Conservation (phyloP, 1,140 invertebrate species). For the Hylaeus volcanicus region DNA sequence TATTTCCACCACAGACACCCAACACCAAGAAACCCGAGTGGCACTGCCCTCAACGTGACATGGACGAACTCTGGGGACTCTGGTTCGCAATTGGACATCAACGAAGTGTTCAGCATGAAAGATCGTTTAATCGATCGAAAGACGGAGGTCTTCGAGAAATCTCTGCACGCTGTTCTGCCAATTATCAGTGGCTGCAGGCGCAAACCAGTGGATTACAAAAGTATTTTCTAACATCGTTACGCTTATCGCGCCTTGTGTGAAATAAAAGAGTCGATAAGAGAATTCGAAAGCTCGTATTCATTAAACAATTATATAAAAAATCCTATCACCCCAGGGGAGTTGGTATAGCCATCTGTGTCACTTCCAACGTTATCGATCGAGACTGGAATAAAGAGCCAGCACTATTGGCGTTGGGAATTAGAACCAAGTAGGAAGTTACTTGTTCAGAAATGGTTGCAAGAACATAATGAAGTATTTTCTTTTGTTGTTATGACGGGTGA, state of each 20-base stretch:
- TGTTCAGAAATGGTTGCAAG: too few species aligned
- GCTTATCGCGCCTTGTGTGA: too few species aligned
- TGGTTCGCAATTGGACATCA: slow-evolving; percentile 21
- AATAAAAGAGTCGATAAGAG: too few species aligned
- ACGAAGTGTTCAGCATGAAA: neutral
- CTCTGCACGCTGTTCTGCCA: neutral
- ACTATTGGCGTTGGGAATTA: too few species aligned
- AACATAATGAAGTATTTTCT: too few species aligned
- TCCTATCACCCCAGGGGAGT: too few species aligned
- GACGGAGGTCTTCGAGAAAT: neutral
- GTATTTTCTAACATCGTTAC: neutral
- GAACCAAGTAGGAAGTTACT: too few species aligned
- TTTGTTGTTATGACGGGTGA: too few species aligned
- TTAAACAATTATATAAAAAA: too few species aligned
- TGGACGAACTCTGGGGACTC: slow-evolving; percentile 31
- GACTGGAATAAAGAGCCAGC: too few species aligned
- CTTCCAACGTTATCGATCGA: too few species aligned
- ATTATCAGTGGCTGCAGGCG: neutral
- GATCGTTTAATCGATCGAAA: neutral
- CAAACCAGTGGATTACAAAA: neutral
- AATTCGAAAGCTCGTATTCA: neutral
- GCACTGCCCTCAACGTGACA: neutral
- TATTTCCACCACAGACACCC: slow-evolving; percentile 44
- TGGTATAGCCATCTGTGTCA: too few species aligned
- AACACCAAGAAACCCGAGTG: slow-evolving; percentile 20